Base-by-base conservation (phyloP, 2,888 invertebrate genomes). In the Gnatocerus cornutus region DNA sequence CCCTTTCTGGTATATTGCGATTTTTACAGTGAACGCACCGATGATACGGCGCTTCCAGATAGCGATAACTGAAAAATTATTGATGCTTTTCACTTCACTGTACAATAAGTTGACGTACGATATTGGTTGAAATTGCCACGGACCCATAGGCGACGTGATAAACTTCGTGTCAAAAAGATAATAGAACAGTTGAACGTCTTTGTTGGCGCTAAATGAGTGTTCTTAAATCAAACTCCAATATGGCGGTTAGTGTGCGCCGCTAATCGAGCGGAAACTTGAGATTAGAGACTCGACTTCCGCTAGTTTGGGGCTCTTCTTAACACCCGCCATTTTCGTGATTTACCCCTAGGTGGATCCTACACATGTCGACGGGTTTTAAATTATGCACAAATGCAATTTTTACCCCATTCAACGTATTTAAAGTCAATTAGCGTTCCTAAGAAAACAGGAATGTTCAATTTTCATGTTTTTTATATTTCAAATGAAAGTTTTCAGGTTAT, bases 171-270 rank as follows among this genome's bases (percentile, higher is more conserved):
- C 83, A 82, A 81, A 81, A 81, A 83, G 83, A 84, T 84, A 84
- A 84, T 84, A 79, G 83, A 81, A 83, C 79, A 82, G 83, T 82
- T 80, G 81, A 82, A 82, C 80, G 84, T 83, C 84, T 85, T 84
- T 85, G 84, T 84, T 79, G 83, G 78, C 76, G 80, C 79, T 81
- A 83, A 84, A 85, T 84, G 85, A 84, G 84, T 82, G 84, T 85
- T 84, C 84, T 84, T 85, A 84, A 84, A 85, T 85, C 85, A 85
- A 85, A 84, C 82, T 84, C 84, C 85, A 85, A 85, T 85, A 85
- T 84, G 85, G 85, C 84, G 84, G 80, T 82, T 83, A 83, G 81
- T 83, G 81, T 82, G 81, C 80, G 80, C 53, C 77, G 79, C 84
- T 84, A 85, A 85, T 85, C 84, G 85, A 84, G 81, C 83, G 83